A percentile compares a stretch with the other conserved stretches of the same genome.
phyloP scores from a whole-genome alignment of 2,797 vertebrate species.

The Halcyon badia region DNA sequence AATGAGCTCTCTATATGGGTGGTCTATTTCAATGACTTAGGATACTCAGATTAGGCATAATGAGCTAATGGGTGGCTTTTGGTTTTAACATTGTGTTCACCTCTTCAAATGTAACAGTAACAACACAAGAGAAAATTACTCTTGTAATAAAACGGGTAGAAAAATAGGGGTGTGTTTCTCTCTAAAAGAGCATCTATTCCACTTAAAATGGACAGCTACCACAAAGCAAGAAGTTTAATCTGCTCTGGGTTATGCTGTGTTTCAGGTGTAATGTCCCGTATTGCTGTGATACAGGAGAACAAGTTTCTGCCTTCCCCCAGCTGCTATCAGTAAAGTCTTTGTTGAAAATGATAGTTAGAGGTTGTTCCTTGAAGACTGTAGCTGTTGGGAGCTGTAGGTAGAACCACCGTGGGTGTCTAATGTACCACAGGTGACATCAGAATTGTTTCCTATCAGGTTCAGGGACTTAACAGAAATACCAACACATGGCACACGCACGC shows the following conservation, averaged over 20 bases:
- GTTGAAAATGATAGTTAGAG: background rate
- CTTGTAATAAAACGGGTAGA: background rate
- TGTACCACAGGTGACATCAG: background rate
- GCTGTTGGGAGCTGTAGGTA: background rate
- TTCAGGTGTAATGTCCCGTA: background rate
- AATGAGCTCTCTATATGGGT: background rate
- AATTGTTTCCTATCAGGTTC: background rate
- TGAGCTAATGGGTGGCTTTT: background rate
- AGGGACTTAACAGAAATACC: background rate
- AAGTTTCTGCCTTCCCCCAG: background rate
- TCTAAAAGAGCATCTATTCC: background rate
- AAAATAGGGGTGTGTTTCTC: background rate
- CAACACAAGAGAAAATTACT: background rate
- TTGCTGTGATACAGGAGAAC: background rate
- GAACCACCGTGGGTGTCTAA: accelerated
- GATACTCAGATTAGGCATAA: background rate
- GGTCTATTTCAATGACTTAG: background rate
- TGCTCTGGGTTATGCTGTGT: background rate
- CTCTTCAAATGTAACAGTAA: background rate
- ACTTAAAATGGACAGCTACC: background rate
- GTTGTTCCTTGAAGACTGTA: background rate
- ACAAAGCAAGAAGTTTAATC: background rate
- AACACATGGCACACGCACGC: background rate
- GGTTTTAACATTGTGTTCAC: background rate
- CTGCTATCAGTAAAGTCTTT: background rate